Evolutionary conservation across 2,113 vertebrate species (phyloP).

Genomic region (Prietella phreatophila): DNA sequence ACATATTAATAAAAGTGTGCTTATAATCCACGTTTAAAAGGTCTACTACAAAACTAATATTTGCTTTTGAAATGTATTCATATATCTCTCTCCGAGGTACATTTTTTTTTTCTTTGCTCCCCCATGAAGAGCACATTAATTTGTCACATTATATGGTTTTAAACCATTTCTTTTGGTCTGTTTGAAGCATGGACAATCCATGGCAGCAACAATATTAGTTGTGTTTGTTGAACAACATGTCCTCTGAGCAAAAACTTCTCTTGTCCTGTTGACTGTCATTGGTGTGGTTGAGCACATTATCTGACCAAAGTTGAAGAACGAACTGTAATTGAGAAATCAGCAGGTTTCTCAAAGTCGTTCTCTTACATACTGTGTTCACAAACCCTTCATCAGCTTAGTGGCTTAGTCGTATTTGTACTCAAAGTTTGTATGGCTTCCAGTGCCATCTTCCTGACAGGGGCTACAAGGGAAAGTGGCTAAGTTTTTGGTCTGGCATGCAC

Average conservation of each 20-base stretch:
- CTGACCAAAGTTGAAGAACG: constrained; percentile 61
- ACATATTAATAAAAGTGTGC: too few relatives aligned
- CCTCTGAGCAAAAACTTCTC: constrained; percentile 57
- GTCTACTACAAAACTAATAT: neutral
- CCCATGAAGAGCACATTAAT: neutral
- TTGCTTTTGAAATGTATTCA: neutral
- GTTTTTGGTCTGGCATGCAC: constrained; percentile 61
- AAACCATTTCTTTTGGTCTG: constrained; percentile 5
- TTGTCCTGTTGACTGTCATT: constrained; percentile 64
- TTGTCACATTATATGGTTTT: constrained; percentile 46
- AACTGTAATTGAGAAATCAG: constrained; percentile 79
- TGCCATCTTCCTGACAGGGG: constrained; percentile 61
- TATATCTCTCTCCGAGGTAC: neutral
- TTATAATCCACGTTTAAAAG: neutral
- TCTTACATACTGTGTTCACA: constrained; percentile 74
- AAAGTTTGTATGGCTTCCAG: constrained; percentile 73
- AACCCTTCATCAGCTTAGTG: constrained; percentile 77
- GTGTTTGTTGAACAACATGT: constrained; percentile 62
- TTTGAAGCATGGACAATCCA: constrained; percentile 47
- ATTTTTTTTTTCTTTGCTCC: neutral
- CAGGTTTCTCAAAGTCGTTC: constrained; percentile 73
- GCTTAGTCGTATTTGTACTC: constrained; percentile 78
- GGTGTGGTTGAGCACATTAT: constrained; percentile 61
- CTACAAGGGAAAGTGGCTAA: constrained; percentile 62
- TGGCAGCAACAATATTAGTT: constrained; percentile 56